phyloP scores from a whole-genome alignment of 2,113 vertebrate species.

The Nothobranchius furzeri region DNA sequence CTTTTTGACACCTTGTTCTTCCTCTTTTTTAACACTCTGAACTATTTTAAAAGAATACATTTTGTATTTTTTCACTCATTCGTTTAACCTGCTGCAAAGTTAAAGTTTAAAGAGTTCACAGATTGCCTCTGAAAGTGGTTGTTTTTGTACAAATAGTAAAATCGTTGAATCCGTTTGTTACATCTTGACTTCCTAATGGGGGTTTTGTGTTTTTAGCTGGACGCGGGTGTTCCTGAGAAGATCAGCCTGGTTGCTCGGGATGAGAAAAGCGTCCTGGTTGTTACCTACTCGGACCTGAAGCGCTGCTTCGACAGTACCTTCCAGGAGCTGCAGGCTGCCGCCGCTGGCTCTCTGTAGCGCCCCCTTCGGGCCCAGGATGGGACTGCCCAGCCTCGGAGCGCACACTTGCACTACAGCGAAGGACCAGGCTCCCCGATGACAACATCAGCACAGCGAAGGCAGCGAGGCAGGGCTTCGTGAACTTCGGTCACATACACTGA shows the following conservation, averaged over 20 bases:
- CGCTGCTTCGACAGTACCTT: slow-evolving; percentile 99
- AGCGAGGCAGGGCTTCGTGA: slow-evolving; percentile 79
- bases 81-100: no score
- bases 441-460: slow-evolving; percentile 72
- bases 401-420: slow-evolving; percentile 96
- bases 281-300: slow-evolving; percentile 99
- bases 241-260: slow-evolving; percentile 98
- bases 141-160: no score
- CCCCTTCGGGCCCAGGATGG: slow-evolving; percentile 62
- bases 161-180: no score
- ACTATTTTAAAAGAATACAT: neutral
- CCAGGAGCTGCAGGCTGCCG: slow-evolving; percentile 95
- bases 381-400: slow-evolving; percentile 83
- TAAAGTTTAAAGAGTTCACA: no score
- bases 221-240: slow-evolving; percentile 98
- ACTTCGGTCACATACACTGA: slow-evolving; percentile 97
- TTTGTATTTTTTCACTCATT: no score
- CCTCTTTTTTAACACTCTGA: neutral
- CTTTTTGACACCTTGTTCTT: neutral
- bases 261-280: slow-evolving; percentile 98
- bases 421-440: slow-evolving; percentile 66
- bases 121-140: no score
- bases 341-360: slow-evolving; percentile 95
- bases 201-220: slow-evolving; percentile 80
- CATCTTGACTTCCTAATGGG: neutral